These are phyloP conservation scores for Pongo abelii DNA, from an alignment of 2,113 vertebrate species.

Conservation along the genomic window DNA sequence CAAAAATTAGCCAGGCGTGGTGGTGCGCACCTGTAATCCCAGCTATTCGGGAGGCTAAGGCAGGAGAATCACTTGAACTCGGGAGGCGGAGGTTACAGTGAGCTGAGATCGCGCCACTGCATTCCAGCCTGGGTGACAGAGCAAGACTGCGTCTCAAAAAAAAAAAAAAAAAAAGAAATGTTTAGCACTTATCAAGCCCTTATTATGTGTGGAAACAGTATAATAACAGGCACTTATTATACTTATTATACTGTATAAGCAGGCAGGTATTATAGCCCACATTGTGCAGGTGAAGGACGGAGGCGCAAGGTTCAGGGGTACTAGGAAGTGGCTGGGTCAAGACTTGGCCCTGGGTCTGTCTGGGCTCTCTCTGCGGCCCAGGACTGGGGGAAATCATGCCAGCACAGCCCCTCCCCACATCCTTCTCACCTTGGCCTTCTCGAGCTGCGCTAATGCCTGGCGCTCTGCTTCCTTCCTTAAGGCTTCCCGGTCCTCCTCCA, in stretches of 20 bases:
- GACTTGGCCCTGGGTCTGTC: not conserved
- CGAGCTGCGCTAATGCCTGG: constrained; percentile 96
- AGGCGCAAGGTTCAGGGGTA: too few relatives aligned
- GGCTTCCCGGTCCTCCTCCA: constrained; percentile 97
- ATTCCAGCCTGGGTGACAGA: too few relatives aligned
- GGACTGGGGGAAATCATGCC: not conserved
- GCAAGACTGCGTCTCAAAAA: too few relatives aligned
- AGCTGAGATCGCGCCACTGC: too few relatives aligned
- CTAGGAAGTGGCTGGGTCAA: not conserved
- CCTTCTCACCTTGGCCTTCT: constrained; percentile 95
- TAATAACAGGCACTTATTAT: not conserved
- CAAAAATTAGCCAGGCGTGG: too few relatives aligned
- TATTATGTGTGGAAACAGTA: not conserved
- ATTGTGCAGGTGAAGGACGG: not conserved
- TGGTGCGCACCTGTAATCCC: too few relatives aligned
- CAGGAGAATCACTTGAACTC: too few relatives aligned
- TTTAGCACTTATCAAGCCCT: not conserved
- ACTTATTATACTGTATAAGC: not conserved
- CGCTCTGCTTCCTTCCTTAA: constrained; percentile 96
- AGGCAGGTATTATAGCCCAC: not conserved
- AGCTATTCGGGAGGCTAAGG: too few relatives aligned
- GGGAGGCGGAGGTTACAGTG: too few relatives aligned
- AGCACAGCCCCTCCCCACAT: not conserved
- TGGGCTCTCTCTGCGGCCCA: not conserved
- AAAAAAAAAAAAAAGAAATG: not conserved